Conservation (phyloP, 2,888 invertebrate species). For the Aporophyla lueneburgensis region DNA sequence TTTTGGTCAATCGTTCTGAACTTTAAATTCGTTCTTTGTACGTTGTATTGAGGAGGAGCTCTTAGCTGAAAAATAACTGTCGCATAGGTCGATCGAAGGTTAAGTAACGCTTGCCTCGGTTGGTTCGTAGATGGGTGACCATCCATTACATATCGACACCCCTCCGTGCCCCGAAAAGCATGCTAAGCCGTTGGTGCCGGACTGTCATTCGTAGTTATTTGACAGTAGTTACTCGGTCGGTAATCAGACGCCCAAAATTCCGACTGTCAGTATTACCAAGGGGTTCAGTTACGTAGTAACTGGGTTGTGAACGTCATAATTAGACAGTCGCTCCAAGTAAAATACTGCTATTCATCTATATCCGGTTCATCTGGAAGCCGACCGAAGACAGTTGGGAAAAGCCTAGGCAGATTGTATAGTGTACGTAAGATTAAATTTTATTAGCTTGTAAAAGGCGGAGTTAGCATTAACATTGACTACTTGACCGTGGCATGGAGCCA, state of each 20-base stretch:
- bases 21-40: conserved; percentile 12
- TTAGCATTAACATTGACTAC: conserved; percentile 39
- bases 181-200: not conserved
- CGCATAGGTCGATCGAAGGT: not conserved
- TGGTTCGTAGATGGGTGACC: too few relatives aligned
- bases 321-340: too few relatives aligned
- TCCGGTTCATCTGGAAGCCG: not conserved
- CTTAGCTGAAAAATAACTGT: not conserved
- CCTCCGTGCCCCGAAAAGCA: too few relatives aligned
- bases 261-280: not conserved
- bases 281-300: not conserved
- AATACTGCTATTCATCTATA: not conserved
- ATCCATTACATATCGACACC: not conserved
- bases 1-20: conserved; percentile 30
- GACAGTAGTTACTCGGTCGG: not conserved
- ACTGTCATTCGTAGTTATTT: not conserved
- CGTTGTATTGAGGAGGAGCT: not conserved
- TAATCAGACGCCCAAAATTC: not conserved
- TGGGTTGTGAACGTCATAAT: not conserved
- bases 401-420: not conserved
- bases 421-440: not conserved
- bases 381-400: not conserved
- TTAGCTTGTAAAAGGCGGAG: not conserved
- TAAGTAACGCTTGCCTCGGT: not conserved
- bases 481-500: conserved; percentile 41